phyloP scores from a whole-genome alignment of 2,797 vertebrate genomes.

The Semotilus atromaculatus region DNA sequence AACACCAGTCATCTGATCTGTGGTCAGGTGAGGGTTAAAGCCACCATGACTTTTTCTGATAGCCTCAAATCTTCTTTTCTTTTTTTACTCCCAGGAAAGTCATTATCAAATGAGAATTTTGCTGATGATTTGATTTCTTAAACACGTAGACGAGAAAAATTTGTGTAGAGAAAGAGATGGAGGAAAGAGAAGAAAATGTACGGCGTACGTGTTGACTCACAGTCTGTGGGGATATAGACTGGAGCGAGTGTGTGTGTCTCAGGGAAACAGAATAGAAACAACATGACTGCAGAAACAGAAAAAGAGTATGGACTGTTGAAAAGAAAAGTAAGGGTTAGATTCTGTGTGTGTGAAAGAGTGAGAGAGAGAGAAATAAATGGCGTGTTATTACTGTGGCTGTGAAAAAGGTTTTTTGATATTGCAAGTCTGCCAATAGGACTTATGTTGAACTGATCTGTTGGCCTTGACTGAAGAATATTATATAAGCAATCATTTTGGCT shows the following conservation, averaged over 20 bases:
- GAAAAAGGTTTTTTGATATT: constrained; percentile 38
- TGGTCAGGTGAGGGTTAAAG: constrained; percentile 42
- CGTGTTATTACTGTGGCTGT: constrained; percentile 23
- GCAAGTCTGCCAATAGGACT: constrained; percentile 1
- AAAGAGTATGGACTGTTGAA: constrained; percentile 10
- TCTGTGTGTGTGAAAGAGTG: background rate
- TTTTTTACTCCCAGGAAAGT: constrained; percentile 32
- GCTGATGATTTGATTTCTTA: constrained; percentile 23
- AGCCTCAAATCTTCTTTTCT: constrained; percentile 15
- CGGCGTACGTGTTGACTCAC: constrained; percentile 28
- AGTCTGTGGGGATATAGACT: constrained; percentile 27
- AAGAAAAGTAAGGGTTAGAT: constrained; percentile 30
- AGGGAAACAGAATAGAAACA: constrained; percentile 14
- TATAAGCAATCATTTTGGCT: background rate
- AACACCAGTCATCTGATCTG: constrained; percentile 18
- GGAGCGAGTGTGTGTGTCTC: constrained; percentile 10
- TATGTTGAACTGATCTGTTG: constrained; percentile 20
- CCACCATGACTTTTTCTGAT: constrained; percentile 36
- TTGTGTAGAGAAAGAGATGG: constrained; percentile 8
- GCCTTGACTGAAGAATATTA: constrained; percentile 19
- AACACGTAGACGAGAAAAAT: constrained; percentile 1
- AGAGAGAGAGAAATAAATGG: background rate
- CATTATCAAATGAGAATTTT: constrained; percentile 36
- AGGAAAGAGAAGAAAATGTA: constrained; percentile 11
- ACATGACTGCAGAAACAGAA: constrained; percentile 19